phyloP scores from a whole-genome alignment of 2,797 vertebrate genomes.

The Semaprochilodus insignis region DNA sequence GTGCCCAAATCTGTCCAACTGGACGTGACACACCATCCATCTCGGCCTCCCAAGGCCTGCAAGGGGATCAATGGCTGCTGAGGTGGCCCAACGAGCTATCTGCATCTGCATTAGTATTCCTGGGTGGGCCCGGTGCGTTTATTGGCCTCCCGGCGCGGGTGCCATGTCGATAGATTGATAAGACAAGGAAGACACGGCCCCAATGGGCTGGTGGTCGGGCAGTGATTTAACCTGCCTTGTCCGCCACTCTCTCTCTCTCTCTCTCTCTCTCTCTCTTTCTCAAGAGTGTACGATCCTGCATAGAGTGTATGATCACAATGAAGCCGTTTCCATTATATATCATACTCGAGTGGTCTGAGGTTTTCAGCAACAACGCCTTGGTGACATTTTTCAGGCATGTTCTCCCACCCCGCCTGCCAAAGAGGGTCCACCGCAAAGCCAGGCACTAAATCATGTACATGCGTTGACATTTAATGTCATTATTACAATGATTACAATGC shows the following conservation, averaged over 20 bases:
- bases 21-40: conserved; percentile 80
- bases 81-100: conserved; percentile 80
- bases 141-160: conserved; percentile 65
- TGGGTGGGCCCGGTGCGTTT: conserved; percentile 50
- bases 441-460: conserved; percentile 35
- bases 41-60: conserved; percentile 70
- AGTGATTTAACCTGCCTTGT: conserved; percentile 70
- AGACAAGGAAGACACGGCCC: conserved; percentile 76
- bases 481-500: conserved; percentile 35
- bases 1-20: conserved; percentile 70
- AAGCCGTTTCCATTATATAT: conserved; percentile 35
- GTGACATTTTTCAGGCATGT: conserved; percentile 23
- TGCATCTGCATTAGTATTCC: conserved; percentile 84
- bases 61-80: conserved; percentile 83
- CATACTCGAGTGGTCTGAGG: conserved; percentile 16
- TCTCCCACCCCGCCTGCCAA: background rate
- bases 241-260: background rate
- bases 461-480: conserved; percentile 43
- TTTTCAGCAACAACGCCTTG: conserved; percentile 17
- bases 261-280: background rate
- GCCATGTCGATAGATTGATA: conserved; percentile 83
- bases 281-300: conserved; percentile 23
- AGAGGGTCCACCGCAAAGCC: conserved; percentile 13
- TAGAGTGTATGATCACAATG: conserved; percentile 18
- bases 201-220: conserved; percentile 63